Base-by-base conservation (phyloP, 2,113 vertebrate species). In the Psittacula cyanocephala region DNA sequence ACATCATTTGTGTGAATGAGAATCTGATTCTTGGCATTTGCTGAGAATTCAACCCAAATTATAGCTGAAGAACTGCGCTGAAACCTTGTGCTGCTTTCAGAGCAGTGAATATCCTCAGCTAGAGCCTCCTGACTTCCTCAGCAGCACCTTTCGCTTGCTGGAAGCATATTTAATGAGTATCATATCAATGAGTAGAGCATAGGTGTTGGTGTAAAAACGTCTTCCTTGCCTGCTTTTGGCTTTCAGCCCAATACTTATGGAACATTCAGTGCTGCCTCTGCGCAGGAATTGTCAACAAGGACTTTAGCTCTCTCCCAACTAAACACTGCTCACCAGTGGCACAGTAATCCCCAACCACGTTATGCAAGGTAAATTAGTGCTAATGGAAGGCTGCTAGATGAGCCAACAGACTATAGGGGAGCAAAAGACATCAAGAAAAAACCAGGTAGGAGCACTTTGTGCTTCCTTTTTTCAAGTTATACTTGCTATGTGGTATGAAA, bases 301-400 rank as follows among this genome's bases (percentile, higher is more conserved):
- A 65, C 55, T 93, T 88, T 62, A 6, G 65, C 37, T 59, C 43
- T 86, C 77, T 77, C 68, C 64, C 78, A 79, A 72, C 43, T 77
- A 81, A 70, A 84, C 62, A 75, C 18, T 79, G 33, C 29, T 79
- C 63, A 25, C 62, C 69, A 55, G 37, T 93, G 78, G 65, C 17
- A 78, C 11, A 68, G 92, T 91, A 97, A 96, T 92, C 95, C 96
- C 71, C 94, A 97, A 29, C 76, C 97, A 6, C 57, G 29, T 83
- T 96, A 96, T 74, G 92, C 94, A 76, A 97, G 96, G 86, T 98
- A 97, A 88, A 98, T 98, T 83, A 83, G 86, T 76, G 97, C 90
- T 60, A 98, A 93, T 50, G 57, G 91, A 62, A 98, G 95, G 72
- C 97, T 96, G 86, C 90, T 95, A 43, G 98, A 98, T 22, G 91